Percentiles rank a stretch among this genome's conserved stretches.
phyloP scores from a whole-genome alignment of 1,140 invertebrate genomes.

The Trachymyrmex septentrionalis region DNA sequence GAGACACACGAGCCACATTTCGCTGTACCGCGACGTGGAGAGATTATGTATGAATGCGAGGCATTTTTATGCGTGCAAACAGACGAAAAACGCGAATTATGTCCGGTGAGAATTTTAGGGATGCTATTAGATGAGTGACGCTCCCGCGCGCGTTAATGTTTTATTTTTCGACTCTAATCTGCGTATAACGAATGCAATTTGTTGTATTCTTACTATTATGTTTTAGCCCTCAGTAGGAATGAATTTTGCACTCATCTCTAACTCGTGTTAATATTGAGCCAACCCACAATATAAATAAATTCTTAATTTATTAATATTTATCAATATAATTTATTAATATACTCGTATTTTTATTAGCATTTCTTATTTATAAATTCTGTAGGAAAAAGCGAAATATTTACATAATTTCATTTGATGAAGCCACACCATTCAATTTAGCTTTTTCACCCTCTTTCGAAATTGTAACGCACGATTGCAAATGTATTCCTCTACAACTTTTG shows the following conservation, averaged over 20 bases:
- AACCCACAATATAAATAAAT: no score
- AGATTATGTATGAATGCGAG: conserved; percentile 54
- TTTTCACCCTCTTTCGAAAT: neutral
- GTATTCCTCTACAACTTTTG: neutral
- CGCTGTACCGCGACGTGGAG: conserved; percentile 6
- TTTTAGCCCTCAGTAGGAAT: neutral
- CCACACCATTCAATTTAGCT: conserved; percentile 1
- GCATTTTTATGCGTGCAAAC: conserved; percentile 42
- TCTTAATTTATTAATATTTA: no score
- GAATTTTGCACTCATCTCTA: neutral
- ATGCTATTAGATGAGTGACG: conserved; percentile 17
- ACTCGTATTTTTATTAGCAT: no score
- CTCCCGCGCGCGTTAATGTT: conserved; percentile 11
- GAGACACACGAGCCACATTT: conserved; percentile 57
- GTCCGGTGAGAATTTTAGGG: conserved; percentile 42
- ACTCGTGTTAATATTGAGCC: neutral
- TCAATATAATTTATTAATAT: no score
- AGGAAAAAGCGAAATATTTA: neutral
- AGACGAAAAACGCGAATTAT: conserved; percentile 46
- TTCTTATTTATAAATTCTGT: no score
- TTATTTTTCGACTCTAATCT: neutral
- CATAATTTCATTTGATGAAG: neutral
- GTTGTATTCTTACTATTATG: neutral
- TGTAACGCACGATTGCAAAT: neutral
- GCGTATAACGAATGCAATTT: neutral